Evolutionary conservation across 2,888 invertebrate species (phyloP), one percentile per base, ranked within the genome.

Genomic region (Xanthia icteritia): DNA sequence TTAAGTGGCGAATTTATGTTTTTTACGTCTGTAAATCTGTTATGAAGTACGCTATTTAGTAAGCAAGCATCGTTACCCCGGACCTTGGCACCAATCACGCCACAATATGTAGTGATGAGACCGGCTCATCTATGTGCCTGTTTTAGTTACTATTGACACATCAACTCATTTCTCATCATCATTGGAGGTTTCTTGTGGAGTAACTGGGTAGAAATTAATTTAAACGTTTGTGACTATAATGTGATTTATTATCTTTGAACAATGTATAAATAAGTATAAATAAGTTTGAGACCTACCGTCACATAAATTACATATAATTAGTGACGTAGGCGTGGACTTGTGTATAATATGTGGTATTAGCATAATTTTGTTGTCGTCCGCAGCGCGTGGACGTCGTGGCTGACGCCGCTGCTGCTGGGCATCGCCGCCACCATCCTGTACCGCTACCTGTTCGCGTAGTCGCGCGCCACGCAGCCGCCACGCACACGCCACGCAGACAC

Each of bases 351-450:
- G 54, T 60, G n/a, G 79, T 73, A 71, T 84, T 80, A 79, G 77
- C 79, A 74, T 83, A 5, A 77, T 88, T 78, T 80, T 85, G 82
- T 87, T 86, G 60, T 77, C n/a, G 61, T 88, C 58, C 84, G 71
- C 94, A 96, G 96, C 88, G 89, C 94, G 80, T 95, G 95, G 93
- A 97, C 97, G 91, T 97, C 98, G 63, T 98, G 98, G 98, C 93
- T 98, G 90, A 90, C 98, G 91, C 98, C 98, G 87, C 94, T 98
- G 90, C 93, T 97, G 89, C 96, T 98, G 90, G 98, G 98, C 82
- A 90, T 98, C 84, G 94, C 97, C 75, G 98, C 97, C 88, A 98
- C 98, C 82, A 89, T 98, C 86, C 94, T 98, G 88, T 98, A 98
- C 94, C 97, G 98, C 92, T 97, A 97, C 93, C 97, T 97, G 93